Base-by-base conservation (phyloP, 2,113 vertebrate species). In the Corydoras sp. region DNA sequence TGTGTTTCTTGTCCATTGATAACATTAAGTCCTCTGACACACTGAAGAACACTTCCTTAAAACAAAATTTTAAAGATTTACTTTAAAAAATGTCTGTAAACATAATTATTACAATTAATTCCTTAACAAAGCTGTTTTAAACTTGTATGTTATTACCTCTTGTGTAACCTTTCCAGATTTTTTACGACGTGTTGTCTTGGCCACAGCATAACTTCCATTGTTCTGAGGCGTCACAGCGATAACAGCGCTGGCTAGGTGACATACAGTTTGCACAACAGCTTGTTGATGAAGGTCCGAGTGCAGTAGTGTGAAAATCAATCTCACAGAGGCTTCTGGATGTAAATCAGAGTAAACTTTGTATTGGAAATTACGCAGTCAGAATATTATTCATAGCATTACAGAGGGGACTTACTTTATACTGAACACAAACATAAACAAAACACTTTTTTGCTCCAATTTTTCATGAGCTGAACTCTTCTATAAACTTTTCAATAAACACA, bases 231-330 rank as follows among this genome's bases (percentile, higher is more conserved):
- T 63, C 24, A 93, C 76, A 9, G 81, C 78, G 69, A 93, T 80
- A 43, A 90, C 79, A 4, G 85, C 84, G 4, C 80, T 82, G 13
- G 90, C 90, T 73, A 91, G 74, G 53, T 87, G 82, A 65, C 84
- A 81, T 49, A 96, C 3, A 6, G 86, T 87, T 59, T 81, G 85
- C 35, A 87, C 54, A 9, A 85, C 82, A 0, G 89, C 90, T 1
- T 76, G 85, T 10, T 84, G 84, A 65, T 95, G 93, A 76, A 94
- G 81, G 62, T 96, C 94, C 51, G 81, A 77, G 24, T 96, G 94
- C 5, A 96, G 83, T 10, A 96, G 86, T 7, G 82, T 86, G 13
- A 95, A 75, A 10, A 91, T 62, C 53, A 80, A 76, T 76, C 76
- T 83, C 18, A 92, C 85, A 66, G 58, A 80, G 61, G 88, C 79